Evolutionary conservation across 2,113 vertebrate genomes (phyloP).

Genomic region (Bolborhynchus lineola): DNA sequence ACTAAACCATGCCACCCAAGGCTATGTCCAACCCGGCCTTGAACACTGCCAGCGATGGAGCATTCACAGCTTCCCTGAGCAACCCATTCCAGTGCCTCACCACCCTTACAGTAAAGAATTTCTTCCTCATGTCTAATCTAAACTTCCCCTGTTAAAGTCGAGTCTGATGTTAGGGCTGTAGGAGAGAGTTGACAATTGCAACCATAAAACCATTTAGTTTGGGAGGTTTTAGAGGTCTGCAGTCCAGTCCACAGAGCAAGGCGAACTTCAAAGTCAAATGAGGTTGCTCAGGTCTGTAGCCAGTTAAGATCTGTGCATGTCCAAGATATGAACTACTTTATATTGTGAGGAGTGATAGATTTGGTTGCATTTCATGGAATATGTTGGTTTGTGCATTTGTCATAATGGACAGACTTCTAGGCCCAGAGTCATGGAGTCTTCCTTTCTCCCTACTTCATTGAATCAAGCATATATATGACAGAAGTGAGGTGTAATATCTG

Average conservation of each 20-base stretch:
- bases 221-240: background rate
- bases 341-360: background rate
- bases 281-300: background rate
- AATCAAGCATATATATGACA: background rate
- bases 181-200: background rate
- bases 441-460: background rate
- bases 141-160: fast-evolving
- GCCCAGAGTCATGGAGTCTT: background rate
- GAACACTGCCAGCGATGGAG: too few relatives aligned
- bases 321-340: background rate
- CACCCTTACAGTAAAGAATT: too few relatives aligned
- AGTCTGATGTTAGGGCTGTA: background rate
- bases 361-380: background rate
- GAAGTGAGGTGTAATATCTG: background rate
- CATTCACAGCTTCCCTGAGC: too few relatives aligned
- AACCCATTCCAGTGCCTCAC: too few relatives aligned
- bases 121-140: too few relatives aligned
- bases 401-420: fast-evolving
- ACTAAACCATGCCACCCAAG: too few relatives aligned
- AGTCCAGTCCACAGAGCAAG: background rate
- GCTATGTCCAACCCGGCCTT: too few relatives aligned
- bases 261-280: background rate
- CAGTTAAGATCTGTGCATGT: background rate
- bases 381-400: background rate
- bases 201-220: background rate